Evolutionary conservation across 2,113 vertebrate species (phyloP).

Genomic region (Thunnus thynnus): DNA sequence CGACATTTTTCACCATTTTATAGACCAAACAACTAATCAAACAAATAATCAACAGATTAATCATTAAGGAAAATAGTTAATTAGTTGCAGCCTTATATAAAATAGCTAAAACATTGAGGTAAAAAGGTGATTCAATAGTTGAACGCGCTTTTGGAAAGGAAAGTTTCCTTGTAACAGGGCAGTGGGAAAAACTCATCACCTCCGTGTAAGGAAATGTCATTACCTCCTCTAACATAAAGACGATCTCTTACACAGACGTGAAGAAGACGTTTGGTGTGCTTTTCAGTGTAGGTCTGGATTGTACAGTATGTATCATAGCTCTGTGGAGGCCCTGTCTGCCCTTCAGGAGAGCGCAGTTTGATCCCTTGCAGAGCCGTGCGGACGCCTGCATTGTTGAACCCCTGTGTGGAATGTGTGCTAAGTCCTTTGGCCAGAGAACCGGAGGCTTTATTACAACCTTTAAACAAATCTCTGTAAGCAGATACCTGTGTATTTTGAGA

Average conservation of each 20-base stretch:
- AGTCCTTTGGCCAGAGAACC: conserved; percentile 53
- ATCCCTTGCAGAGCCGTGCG: conserved; percentile 44
- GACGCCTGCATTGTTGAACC: conserved; percentile 70
- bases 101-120: neutral
- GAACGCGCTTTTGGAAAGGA: neutral
- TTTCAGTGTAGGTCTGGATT: conserved; percentile 18
- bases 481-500: conserved; percentile 69
- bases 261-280: neutral
- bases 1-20: no score
- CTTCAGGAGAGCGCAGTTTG: conserved; percentile 41
- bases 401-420: conserved; percentile 72
- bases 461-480: conserved; percentile 69
- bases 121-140: neutral
- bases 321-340: conserved; percentile 16
- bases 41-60: no score
- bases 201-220: conserved; percentile 36
- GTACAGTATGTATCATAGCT: neutral
- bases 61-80: no score
- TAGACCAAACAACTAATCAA: no score
- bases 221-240: conserved; percentile 14
- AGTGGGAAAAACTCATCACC: conserved; percentile 6
- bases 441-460: conserved; percentile 64
- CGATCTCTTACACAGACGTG: conserved; percentile 22
- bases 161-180: neutral
- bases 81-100: neutral